Conservation (phyloP, 2,888 invertebrate genomes). For the Cheilosia pagana region DNA sequence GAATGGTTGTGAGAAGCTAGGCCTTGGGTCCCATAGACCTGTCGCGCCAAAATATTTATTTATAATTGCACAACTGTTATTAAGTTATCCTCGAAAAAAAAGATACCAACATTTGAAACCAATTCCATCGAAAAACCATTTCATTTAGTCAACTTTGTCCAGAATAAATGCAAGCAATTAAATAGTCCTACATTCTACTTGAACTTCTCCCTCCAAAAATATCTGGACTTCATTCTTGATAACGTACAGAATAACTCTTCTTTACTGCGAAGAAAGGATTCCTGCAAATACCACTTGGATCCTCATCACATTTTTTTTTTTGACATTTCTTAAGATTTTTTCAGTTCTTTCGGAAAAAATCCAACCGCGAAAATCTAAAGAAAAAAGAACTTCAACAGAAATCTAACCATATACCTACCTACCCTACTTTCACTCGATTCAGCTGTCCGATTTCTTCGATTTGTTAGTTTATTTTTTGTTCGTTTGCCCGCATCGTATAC, state of each 20-base stretch:
- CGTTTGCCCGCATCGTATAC: conserved; percentile 20
- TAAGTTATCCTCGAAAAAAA: background rate
- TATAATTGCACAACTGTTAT: conserved; percentile 14
- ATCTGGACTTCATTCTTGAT: conserved; percentile 7
- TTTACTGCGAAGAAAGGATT: conserved; percentile 32
- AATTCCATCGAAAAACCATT: conserved; percentile 9
- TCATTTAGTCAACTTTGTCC: too few relatives aligned
- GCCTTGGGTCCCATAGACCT: too few relatives aligned
- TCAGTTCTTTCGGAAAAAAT: conserved; percentile 1
- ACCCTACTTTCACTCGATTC: conserved; percentile 75
- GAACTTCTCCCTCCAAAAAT: background rate
- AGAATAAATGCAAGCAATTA: conserved; percentile 52
- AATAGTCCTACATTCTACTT: conserved; percentile 10
- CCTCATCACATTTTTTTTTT: conserved; percentile 3
- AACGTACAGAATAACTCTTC: background rate
- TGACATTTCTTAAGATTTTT: conserved; percentile 7
- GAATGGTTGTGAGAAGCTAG: too few relatives aligned
- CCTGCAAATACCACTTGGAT: conserved; percentile 62
- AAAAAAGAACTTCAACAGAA: conserved; percentile 35
- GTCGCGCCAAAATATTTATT: too few relatives aligned
- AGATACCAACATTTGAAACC: background rate
- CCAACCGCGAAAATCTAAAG: conserved; percentile 6
- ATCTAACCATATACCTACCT: conserved; percentile 69
- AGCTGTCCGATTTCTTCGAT: conserved; percentile 74
- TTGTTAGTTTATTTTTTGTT: background rate